Conservation (phyloP, 2,888 invertebrate species). For the Colostygia pectinataria region DNA sequence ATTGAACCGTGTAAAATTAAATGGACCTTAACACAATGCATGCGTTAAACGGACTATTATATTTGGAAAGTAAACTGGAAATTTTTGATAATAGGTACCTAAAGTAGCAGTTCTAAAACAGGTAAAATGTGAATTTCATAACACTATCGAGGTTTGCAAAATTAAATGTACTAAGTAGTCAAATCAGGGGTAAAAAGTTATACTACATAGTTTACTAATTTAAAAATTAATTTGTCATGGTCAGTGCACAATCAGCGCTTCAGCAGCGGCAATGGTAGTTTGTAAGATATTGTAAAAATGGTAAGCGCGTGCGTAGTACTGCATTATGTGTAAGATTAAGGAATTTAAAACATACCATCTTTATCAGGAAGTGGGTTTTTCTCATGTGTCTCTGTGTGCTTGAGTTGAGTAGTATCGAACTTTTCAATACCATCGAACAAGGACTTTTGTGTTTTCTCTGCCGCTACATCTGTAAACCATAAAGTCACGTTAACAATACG, state of each 20-base stretch:
- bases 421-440: slow-evolving; percentile 93
- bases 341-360: slow-evolving; percentile 86
- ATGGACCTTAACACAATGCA: no score
- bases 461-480: slow-evolving; percentile 89
- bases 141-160: no score
- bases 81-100: no score
- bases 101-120: no score
- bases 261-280: not conserved
- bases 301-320: slow-evolving; percentile 23
- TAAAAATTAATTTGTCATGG: no score
- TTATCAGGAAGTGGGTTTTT: slow-evolving; percentile 97
- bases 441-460: slow-evolving; percentile 93
- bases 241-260: not conserved
- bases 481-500: not conserved
- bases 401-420: slow-evolving; percentile 91
- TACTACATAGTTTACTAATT: no score
- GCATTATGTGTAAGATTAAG: slow-evolving; percentile 5
- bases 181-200: no score
- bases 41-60: no score
- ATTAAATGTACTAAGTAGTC: no score
- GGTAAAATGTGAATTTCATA: no score
- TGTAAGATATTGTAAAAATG: slow-evolving; percentile 3
- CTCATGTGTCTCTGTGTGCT: slow-evolving; percentile 95
- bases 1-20: no score
- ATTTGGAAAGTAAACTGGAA: no score